phyloP scores from a whole-genome alignment of 2,797 vertebrate genomes.

The Ptychadena robeensis region DNA sequence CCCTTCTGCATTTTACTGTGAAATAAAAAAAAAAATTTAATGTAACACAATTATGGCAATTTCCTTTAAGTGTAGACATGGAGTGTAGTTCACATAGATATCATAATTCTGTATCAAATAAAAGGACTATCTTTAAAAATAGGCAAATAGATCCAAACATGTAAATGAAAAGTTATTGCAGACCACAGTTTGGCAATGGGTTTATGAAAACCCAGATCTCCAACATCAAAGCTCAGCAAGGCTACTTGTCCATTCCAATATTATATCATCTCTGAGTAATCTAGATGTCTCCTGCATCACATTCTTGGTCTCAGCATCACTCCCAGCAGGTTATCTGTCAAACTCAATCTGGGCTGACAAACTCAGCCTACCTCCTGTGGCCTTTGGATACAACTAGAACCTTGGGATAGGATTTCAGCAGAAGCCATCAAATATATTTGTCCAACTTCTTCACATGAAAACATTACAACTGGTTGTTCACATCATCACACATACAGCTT shows the following conservation, averaged over 20 bases:
- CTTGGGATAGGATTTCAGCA: constrained; percentile 50
- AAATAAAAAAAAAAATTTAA: too few species aligned
- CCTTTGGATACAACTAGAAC: constrained; percentile 50
- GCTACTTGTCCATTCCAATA: constrained; percentile 33
- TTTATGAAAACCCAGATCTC: constrained; percentile 31
- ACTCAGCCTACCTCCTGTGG: constrained; percentile 36
- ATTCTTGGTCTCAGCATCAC: constrained; percentile 52
- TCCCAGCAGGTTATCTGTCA: constrained; percentile 58
- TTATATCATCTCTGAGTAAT: constrained; percentile 51
- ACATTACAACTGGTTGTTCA: constrained; percentile 2
- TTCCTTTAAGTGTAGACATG: too few species aligned
- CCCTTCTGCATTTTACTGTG: too few species aligned
- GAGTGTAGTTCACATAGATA: too few species aligned
- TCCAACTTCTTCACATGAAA: constrained; percentile 35
- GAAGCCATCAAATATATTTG: constrained; percentile 25
- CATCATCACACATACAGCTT: background rate
- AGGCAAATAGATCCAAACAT: too few species aligned
- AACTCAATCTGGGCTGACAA: constrained; percentile 56
- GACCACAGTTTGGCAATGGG: background rate
- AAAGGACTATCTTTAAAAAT: background rate
- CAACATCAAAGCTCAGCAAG: constrained; percentile 41
- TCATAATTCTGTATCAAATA: too few species aligned
- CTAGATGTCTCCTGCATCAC: constrained; percentile 47
- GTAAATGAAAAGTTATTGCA: background rate
- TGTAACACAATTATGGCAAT: too few species aligned